Evolutionary conservation across 2,113 vertebrate species (phyloP).

Genomic region (Rhabdomys dilectus): DNA sequence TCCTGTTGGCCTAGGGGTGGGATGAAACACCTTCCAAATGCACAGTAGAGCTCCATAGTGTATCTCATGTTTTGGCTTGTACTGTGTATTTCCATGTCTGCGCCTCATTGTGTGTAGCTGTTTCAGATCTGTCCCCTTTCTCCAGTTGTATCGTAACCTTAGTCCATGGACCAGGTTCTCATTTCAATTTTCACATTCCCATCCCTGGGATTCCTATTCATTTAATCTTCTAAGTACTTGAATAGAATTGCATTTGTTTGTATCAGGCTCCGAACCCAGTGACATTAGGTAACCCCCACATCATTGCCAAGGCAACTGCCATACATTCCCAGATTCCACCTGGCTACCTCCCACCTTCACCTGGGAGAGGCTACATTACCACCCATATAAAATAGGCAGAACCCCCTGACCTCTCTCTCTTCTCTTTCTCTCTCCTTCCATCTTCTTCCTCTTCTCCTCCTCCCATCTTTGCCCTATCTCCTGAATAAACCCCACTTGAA

Average conservation of each 20-base stretch:
- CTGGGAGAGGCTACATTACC: no score
- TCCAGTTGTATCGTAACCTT: not conserved
- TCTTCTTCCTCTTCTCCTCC: no score
- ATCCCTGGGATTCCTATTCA: not conserved
- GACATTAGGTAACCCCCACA: no score
- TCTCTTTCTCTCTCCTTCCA: no score
- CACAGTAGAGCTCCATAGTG: not conserved
- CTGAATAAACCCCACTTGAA: no score
- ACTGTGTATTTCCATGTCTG: not conserved
- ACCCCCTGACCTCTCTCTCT: no score
- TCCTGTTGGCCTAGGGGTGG: not conserved
- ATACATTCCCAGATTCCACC: no score
- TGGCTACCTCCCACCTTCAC: no score
- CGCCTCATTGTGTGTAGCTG: not conserved
- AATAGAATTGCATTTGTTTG: not conserved
- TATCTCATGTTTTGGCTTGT: not conserved
- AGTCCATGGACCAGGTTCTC: not conserved
- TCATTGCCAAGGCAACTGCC: no score
- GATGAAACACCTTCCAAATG: constrained; percentile 7
- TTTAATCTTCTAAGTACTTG: not conserved
- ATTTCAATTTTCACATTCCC: not conserved
- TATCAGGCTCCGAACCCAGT: no score
- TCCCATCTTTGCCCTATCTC: no score
- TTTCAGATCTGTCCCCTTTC: not conserved
- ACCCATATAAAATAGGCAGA: no score